Evolutionary conservation across 2,113 vertebrate genomes (phyloP).

Genomic region (Psammodynastes pulverulentus): DNA sequence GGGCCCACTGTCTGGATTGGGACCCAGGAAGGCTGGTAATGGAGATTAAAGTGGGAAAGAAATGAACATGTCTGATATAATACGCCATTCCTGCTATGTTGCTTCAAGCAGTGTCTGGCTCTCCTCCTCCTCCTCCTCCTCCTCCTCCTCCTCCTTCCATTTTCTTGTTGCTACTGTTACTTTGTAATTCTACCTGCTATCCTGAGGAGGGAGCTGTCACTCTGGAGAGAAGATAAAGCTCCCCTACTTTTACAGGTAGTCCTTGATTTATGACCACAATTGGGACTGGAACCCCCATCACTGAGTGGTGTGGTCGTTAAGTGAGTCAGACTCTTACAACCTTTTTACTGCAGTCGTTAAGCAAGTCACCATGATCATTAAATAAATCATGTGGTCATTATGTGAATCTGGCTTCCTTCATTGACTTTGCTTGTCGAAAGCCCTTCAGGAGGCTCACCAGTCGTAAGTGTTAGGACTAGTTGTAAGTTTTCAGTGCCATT

Average conservation of each 20-base stretch:
- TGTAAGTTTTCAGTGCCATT: neutral
- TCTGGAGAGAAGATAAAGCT: neutral
- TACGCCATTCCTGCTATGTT: neutral
- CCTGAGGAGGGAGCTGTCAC: neutral
- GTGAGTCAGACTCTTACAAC: neutral
- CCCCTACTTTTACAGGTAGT: neutral
- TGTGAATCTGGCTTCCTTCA: neutral
- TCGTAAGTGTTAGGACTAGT: neutral
- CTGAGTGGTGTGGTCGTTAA: neutral
- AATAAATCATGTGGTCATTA: neutral
- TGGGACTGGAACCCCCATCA: neutral
- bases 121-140: neutral
- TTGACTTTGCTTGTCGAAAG: neutral
- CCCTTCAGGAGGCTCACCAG: neutral
- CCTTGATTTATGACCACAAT: neutral
- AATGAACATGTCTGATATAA: neutral
- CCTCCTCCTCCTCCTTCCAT: neutral
- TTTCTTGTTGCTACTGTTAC: neutral
- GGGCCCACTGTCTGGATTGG: slow-evolving; percentile 45
- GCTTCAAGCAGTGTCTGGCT: neutral
- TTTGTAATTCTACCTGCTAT: neutral
- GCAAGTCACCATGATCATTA: neutral
- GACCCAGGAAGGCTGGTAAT: slow-evolving; percentile 54
- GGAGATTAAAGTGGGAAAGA: neutral
- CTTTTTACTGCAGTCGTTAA: neutral